Percentiles rank a stretch among this genome's conserved stretches.
Evolutionary conservation across 2,797 vertebrate genomes (phyloP).

Genomic region (Xiphorhynchus erythropygius): DNA sequence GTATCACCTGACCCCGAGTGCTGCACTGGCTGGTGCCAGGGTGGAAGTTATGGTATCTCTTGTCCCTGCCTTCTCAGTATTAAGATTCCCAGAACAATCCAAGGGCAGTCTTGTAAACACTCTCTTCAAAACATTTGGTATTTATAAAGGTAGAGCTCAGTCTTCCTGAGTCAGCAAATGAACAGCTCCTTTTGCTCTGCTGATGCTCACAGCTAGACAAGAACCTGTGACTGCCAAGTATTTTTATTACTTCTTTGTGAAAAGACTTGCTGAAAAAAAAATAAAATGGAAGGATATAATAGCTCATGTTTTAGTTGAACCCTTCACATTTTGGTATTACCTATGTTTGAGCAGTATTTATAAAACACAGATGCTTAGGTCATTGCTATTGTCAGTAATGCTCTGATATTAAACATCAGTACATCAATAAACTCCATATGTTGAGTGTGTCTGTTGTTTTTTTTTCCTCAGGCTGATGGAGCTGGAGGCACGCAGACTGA

Average conservation of each 20-base stretch:
- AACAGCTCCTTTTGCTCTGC: not conserved
- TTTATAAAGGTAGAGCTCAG: not conserved
- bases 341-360: not conserved
- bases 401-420: not conserved
- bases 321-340: not conserved
- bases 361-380: not conserved
- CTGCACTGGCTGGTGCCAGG: not conserved
- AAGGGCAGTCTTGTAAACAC: not conserved
- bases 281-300: not conserved
- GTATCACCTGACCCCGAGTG: not conserved
- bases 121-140: not conserved
- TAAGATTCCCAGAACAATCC: not conserved
- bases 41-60: not conserved
- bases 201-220: not conserved
- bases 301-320: not conserved
- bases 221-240: not conserved
- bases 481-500: conserved; percentile 82
- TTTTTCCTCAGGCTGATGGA: conserved; percentile 76
- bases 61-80: not conserved
- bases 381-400: not conserved
- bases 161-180: not conserved
- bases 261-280: not conserved
- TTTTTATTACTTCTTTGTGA: not conserved
- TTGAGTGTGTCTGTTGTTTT: not conserved
- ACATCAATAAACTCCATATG: not conserved